Base-by-base conservation (phyloP, 2,888 invertebrate species). In the Drosophila planitibia region DNA sequence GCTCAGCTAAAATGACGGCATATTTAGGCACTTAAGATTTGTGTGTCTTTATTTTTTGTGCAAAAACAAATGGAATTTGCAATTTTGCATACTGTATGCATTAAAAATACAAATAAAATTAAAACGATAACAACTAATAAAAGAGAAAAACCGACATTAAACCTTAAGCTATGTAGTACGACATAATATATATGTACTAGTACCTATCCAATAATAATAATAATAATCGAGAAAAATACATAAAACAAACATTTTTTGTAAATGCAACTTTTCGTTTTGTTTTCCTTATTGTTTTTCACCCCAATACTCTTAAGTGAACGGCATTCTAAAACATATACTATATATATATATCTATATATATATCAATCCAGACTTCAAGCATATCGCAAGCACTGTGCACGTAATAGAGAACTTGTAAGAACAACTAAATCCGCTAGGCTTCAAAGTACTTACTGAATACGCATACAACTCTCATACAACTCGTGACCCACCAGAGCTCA, bases 351-450 rank as follows among this genome's bases (percentile, higher is more conserved):
- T n/a, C n/a, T n/a, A n/a, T 73, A 77, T 76, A 44, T 53, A 77
- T 72, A 79, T 77, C 79, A 75, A 80, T 76, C 64, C 76, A 58
- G 76, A 85, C 84, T 70, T 86, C 85, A 87, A 82, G 83, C 85
- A 85, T 85, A 85, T 85, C 85, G 87, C 83, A 74, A 86, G 70
- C 73, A 72, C 77, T 80, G 84, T 84, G 83, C 84, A 85, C 58
- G 22, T 58, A 74, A 70, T 53, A 53, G 47, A 44, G 32, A 58
- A 53, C 9, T 53, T 35, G 35, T 14, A 37, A 41, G 4, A 53
- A 25, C 16, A 35, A n/a, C 19, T 5, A 37, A 63, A 66, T 76
- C 76, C 74, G 76, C 76, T 58, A 76, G 68, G 82, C 86, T 76
- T 82, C 82, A 71, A 55, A 47, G 32, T 63, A 71, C 22, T 58